A percentile compares a stretch with the other conserved stretches of the same genome.
Evolutionary conservation across 2,113 vertebrate species (phyloP).

Genomic region (Anhinga anhinga): DNA sequence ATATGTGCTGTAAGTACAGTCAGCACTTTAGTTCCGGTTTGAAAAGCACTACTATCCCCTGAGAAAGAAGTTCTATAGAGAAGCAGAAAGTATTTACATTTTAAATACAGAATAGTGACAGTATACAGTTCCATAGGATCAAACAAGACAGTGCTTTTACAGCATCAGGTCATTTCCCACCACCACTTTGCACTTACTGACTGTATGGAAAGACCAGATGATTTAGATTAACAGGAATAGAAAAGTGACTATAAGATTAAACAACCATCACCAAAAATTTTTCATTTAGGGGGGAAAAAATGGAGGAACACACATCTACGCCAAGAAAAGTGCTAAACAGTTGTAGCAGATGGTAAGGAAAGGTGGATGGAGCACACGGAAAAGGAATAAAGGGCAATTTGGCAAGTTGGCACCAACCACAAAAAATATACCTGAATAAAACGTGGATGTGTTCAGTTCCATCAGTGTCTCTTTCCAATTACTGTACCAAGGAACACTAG

Average conservation of each 20-base stretch:
- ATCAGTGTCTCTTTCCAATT: conserved; percentile 89
- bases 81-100: not conserved
- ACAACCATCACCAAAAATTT: conserved; percentile 34
- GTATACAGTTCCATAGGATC: not conserved
- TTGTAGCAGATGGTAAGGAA: conserved; percentile 49
- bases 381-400: conserved; percentile 60
- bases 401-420: conserved; percentile 65
- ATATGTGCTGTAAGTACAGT: not conserved
- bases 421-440: conserved; percentile 87
- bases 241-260: not conserved
- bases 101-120: not conserved
- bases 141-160: not conserved
- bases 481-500: conserved; percentile 90
- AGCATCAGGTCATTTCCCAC: not conserved
- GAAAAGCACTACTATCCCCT: not conserved
- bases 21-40: not conserved
- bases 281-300: conserved; percentile 33
- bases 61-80: not conserved
- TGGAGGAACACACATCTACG: conserved; percentile 44
- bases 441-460: conserved; percentile 86
- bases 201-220: not conserved
- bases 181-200: not conserved
- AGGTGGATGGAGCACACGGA: conserved; percentile 48
- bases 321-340: conserved; percentile 43
- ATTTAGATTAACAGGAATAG: conserved; percentile 16